phyloP scores from a whole-genome alignment of 2,797 vertebrate genomes.

The Paguma larvata region DNA sequence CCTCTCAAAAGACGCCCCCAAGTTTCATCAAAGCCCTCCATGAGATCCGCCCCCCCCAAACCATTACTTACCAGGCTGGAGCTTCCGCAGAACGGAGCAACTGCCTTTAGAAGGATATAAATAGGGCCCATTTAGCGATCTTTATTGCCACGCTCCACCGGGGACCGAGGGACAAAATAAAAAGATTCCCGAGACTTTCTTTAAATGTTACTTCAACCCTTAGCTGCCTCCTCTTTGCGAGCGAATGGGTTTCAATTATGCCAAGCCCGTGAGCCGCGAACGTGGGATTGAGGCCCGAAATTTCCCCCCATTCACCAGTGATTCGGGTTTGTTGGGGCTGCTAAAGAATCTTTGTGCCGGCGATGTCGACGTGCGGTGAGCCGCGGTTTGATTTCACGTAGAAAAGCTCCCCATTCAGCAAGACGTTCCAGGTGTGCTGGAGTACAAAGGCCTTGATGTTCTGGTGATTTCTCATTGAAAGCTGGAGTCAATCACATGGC shows the following conservation, averaged over 20 bases:
- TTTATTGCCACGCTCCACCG: neutral
- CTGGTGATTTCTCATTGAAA: conserved; percentile 76
- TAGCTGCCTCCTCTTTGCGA: conserved; percentile 47
- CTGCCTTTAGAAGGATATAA: conserved; percentile 67
- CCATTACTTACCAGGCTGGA: neutral
- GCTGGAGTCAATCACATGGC: neutral
- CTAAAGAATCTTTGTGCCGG: conserved; percentile 35
- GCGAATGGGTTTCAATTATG: conserved; percentile 66
- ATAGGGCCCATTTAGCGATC: conserved; percentile 52
- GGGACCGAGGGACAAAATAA: neutral
- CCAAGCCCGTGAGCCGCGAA: neutral
- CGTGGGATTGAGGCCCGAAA: conserved; percentile 56
- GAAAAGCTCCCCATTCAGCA: conserved; percentile 58
- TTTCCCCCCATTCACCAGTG: conserved; percentile 69
- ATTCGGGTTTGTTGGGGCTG: conserved; percentile 68
- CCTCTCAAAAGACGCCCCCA: neutral
- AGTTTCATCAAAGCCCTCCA: conserved; percentile 36
- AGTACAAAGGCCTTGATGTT: conserved; percentile 70
- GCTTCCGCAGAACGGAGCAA: neutral
- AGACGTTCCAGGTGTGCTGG: conserved; percentile 62
- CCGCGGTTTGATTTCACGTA: conserved; percentile 52
- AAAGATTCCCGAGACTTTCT: conserved; percentile 53
- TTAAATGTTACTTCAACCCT: conserved; percentile 41
- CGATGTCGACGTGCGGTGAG: neutral
- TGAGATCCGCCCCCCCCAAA: neutral